Conservation (phyloP, 1,140 invertebrate genomes). For the Drosophila subobscura region DNA sequence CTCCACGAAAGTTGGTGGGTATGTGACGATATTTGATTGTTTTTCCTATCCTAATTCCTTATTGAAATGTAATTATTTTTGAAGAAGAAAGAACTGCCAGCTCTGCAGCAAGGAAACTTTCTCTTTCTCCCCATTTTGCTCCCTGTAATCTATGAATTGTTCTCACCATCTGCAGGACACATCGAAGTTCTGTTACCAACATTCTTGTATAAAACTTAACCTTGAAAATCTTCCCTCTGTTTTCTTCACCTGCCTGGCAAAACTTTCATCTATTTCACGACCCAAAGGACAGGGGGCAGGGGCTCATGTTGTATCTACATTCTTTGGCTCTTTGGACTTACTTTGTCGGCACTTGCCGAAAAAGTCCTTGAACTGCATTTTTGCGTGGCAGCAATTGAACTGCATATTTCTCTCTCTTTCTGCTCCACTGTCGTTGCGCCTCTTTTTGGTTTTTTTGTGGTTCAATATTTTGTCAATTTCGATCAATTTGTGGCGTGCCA, state of each 20-base stretch:
- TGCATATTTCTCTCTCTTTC: constrained; percentile 60
- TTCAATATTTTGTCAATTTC: constrained; percentile 81
- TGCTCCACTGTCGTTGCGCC: constrained; percentile 1
- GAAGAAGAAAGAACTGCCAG: too few relatives aligned
- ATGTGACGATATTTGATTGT: neutral
- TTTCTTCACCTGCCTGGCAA: constrained; percentile 16
- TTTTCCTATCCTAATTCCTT: neutral
- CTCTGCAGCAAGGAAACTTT: neutral
- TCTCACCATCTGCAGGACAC: too few relatives aligned
- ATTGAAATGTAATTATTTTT: too few relatives aligned
- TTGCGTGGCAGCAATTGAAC: constrained; percentile 74
- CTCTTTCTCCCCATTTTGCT: neutral
- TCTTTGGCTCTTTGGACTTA: constrained; percentile 21
- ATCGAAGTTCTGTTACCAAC: too few relatives aligned
- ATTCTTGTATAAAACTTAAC: neutral
- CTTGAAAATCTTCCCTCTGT: neutral
- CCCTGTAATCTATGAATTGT: too few relatives aligned
- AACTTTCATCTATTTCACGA: constrained; percentile 15
- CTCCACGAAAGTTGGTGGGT: neutral
- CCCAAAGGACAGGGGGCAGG: too few relatives aligned
- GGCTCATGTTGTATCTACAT: constrained; percentile 19
- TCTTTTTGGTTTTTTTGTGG: constrained; percentile 18
- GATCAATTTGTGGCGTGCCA: constrained; percentile 81
- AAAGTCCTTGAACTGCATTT: constrained; percentile 76
- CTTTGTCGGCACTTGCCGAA: constrained; percentile 73